Evolutionary conservation across 2,113 vertebrate genomes (phyloP).

Genomic region (Sphaerodactylus townsendi): DNA sequence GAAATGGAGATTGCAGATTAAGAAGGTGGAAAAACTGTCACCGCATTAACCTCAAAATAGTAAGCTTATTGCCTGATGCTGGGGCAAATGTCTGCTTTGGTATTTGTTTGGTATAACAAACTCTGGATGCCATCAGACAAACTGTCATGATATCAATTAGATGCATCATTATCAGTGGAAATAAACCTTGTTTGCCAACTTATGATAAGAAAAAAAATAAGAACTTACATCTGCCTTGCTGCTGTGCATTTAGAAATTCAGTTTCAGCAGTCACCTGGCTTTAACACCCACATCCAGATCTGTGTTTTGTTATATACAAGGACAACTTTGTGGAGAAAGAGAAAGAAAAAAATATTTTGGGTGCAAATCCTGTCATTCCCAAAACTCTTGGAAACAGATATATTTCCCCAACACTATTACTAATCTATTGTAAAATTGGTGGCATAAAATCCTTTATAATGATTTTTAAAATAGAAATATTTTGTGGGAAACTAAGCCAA

Average conservation of each 20-base stretch:
- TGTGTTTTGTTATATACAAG: constrained; percentile 59
- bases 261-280: constrained; percentile 67
- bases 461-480: constrained; percentile 40
- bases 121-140: constrained; percentile 33
- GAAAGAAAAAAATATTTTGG: neutral
- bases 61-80: neutral
- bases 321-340: constrained; percentile 49
- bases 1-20: neutral
- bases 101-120: constrained; percentile 18
- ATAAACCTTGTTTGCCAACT: constrained; percentile 53
- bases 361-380: constrained; percentile 55
- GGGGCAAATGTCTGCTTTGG: neutral
- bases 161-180: constrained; percentile 53
- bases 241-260: constrained; percentile 54
- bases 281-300: constrained; percentile 36
- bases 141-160: constrained; percentile 29
- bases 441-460: constrained; percentile 39
- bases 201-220: constrained; percentile 18
- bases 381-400: constrained; percentile 53
- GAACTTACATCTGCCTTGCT: constrained; percentile 37
- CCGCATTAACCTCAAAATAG: neutral
- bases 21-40: constrained; percentile 17
- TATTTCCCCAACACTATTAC: constrained; percentile 30
- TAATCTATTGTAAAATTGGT: constrained; percentile 30
- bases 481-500: constrained; percentile 40